These are phyloP conservation scores for Ganaspis brasiliensis DNA, from an alignment of 2,888 invertebrate genomes.

Conservation along the genomic window DNA sequence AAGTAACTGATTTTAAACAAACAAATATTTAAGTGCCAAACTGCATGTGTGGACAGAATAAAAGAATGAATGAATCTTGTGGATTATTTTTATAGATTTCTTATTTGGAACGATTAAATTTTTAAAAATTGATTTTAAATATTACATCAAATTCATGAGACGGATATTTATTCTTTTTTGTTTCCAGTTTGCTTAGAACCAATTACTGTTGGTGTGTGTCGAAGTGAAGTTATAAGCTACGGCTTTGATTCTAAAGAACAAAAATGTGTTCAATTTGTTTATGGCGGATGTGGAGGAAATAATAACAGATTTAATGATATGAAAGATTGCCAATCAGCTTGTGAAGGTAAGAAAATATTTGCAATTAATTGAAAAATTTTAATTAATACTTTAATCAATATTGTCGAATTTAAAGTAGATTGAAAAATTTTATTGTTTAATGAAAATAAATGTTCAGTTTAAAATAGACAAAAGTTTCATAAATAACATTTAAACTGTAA, in stretches of 20 bases:
- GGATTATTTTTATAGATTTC: no score
- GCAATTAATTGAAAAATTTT: no score
- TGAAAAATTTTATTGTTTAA: not conserved
- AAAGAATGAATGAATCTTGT: no score
- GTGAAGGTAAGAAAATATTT: constrained; percentile 28
- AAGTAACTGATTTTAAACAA: no score
- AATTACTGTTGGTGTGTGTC: not conserved
- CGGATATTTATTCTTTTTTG: not conserved
- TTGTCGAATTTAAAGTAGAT: not conserved
- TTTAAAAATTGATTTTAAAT: no score
- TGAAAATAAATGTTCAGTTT: not conserved
- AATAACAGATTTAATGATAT: not conserved
- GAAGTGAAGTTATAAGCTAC: not conserved
- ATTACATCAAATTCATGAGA: no score
- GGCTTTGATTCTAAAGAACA: not conserved
- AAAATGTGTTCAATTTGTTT: constrained; percentile 20
- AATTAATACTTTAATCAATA: not conserved
- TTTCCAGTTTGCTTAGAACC: not conserved
- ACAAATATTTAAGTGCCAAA: no score
- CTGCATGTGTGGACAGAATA: no score
- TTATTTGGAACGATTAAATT: no score
- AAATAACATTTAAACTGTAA: not conserved
- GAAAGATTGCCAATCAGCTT: not conserved
- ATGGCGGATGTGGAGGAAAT: constrained; percentile 10
- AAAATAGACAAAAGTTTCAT: no score